Percentiles rank a stretch among this genome's conserved stretches.
These are phyloP conservation scores for Xanthia togata DNA, from an alignment of 2,888 invertebrate species.

Conservation along the genomic window DNA sequence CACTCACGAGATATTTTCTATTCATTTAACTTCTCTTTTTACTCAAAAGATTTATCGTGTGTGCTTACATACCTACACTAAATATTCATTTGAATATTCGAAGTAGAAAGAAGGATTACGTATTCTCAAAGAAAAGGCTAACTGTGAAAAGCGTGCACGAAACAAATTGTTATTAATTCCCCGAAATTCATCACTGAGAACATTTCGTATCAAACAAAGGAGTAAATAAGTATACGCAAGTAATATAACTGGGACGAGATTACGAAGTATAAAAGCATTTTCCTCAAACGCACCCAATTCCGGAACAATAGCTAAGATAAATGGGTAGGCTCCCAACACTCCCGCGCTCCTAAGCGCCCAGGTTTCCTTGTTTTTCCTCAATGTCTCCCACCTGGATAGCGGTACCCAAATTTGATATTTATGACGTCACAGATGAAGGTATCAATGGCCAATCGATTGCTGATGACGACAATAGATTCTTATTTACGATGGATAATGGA, in stretches of 20 bases:
- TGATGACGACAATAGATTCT: slow-evolving; percentile 56
- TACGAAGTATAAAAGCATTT: slow-evolving; percentile 71
- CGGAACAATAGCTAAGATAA: slow-evolving; percentile 78
- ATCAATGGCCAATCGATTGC: slow-evolving; percentile 59
- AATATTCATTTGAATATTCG: neutral
- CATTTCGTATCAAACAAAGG: slow-evolving; percentile 61
- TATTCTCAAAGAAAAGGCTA: neutral
- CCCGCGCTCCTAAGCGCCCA: slow-evolving; percentile 29
- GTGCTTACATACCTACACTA: neutral
- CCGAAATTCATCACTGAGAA: slow-evolving; percentile 49
- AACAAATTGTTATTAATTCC: slow-evolving; percentile 40
- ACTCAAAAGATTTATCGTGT: slow-evolving; percentile 12
- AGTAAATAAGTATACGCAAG: slow-evolving; percentile 57
- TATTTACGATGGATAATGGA: slow-evolving; percentile 50
- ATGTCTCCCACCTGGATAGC: slow-evolving; percentile 72
- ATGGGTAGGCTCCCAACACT: slow-evolving; percentile 70
- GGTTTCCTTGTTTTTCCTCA: slow-evolving; percentile 71
- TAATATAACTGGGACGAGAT: slow-evolving; percentile 73
- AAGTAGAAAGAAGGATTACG: neutral
- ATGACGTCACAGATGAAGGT: slow-evolving; percentile 67
- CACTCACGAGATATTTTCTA: slow-evolving; percentile 31
- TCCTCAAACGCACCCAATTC: slow-evolving; percentile 70
- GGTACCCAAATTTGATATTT: slow-evolving; percentile 64
- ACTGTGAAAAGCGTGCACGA: slow-evolving; percentile 8
- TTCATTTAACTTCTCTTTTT: slow-evolving; percentile 26